Evolutionary conservation across 2,113 vertebrate species (phyloP).

Genomic region (Stigmatopora nigra): DNA sequence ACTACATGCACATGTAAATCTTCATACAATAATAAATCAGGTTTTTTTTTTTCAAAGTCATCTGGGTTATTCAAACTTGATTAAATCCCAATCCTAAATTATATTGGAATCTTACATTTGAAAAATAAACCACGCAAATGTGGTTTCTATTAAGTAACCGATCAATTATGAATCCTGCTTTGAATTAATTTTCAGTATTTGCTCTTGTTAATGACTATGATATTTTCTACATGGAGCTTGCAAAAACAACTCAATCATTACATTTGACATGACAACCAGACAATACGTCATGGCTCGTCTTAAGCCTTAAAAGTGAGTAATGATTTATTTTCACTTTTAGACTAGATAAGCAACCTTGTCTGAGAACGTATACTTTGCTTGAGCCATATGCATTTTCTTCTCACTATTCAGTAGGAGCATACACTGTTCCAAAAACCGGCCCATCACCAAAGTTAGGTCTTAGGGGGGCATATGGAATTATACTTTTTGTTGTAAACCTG

Average conservation of each 20-base stretch:
- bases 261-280: conserved; percentile 59
- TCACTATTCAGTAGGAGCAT: conserved; percentile 19
- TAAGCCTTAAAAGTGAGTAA: conserved; percentile 35
- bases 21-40: not conserved
- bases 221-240: conserved; percentile 46
- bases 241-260: too few species aligned
- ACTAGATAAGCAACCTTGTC: conserved; percentile 52
- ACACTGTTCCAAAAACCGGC: not conserved
- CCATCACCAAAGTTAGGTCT: too few species aligned
- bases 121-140: not conserved
- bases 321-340: conserved; percentile 28
- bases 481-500: too few species aligned
- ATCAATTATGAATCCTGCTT: not conserved
- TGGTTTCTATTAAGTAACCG: not conserved
- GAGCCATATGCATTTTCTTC: conserved; percentile 15
- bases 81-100: not conserved
- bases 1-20: not conserved
- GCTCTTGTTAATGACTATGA: not conserved
- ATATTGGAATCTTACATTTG: not conserved
- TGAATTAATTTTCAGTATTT: not conserved
- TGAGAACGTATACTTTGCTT: conserved; percentile 51
- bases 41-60: not conserved
- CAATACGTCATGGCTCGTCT: conserved; percentile 32
- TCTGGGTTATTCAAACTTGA: not conserved
- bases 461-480: too few species aligned